Percentiles rank a stretch among this genome's conserved stretches.
phyloP scores from a whole-genome alignment of 2,888 invertebrate genomes.

The Trissolcus japonicus region DNA sequence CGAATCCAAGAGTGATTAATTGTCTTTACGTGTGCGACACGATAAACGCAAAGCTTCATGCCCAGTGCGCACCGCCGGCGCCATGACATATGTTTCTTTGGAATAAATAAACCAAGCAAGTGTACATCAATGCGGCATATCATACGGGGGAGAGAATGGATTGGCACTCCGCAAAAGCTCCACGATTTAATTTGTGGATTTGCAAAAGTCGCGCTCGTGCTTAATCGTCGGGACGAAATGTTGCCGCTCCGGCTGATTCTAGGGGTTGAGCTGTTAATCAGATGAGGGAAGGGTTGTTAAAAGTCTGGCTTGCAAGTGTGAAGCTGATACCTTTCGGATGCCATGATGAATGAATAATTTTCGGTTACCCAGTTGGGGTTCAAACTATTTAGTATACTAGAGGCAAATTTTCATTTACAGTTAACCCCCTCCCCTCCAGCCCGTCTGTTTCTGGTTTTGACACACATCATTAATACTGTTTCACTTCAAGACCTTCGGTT shows the following conservation, averaged over 20 bases:
- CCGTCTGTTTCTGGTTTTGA: no score
- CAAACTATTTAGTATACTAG: no score
- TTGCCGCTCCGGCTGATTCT: conserved; percentile 11
- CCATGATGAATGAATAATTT: conserved; percentile 7
- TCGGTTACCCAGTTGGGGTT: background rate
- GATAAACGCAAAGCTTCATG: conserved; percentile 56
- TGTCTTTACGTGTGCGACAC: conserved; percentile 59
- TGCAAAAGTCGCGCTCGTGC: conserved; percentile 39
- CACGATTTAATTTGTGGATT: conserved; percentile 64
- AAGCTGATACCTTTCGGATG: background rate
- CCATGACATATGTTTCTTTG: conserved; percentile 56
- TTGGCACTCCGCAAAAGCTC: conserved; percentile 62
- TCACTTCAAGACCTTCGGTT: no score
- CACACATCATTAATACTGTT: no score
- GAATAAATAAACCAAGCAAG: conserved; percentile 50
- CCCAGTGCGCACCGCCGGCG: conserved; percentile 49
- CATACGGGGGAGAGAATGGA: conserved; percentile 59
- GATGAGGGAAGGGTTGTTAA: conserved; percentile 10
- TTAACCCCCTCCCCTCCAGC: no score
- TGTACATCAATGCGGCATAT: conserved; percentile 27
- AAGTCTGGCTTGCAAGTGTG: conserved; percentile 2
- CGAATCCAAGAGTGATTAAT: conserved; percentile 59
- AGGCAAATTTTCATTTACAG: no score
- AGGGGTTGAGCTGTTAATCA: conserved; percentile 30
- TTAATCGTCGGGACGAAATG: conserved; percentile 18